Conservation (phyloP, 2,113 vertebrate genomes). For the Spheniscus mendiculus region DNA sequence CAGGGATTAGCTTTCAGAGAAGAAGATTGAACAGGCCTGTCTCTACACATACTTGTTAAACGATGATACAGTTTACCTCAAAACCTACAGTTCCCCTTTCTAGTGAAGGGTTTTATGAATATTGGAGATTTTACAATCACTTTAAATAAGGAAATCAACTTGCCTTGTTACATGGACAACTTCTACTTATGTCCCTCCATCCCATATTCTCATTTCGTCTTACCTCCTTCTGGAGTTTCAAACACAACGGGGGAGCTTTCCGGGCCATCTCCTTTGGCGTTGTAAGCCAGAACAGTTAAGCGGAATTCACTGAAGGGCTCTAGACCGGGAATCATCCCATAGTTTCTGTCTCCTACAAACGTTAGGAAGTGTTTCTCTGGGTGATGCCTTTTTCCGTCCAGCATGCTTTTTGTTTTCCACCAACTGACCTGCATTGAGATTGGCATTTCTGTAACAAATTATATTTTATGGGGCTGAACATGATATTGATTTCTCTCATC, state of each 20-base stretch:
- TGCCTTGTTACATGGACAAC: background rate
- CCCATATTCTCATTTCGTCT: slow-evolving; percentile 32
- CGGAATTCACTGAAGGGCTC: slow-evolving; percentile 91
- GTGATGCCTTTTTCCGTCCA: slow-evolving; percentile 81
- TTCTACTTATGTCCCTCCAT: background rate
- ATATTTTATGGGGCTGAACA: background rate
- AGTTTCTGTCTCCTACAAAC: slow-evolving; percentile 81
- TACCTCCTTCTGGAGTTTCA: slow-evolving; percentile 96
- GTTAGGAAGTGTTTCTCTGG: slow-evolving; percentile 81
- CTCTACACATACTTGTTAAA: background rate
- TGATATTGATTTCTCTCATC: background rate
- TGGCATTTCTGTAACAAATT: background rate
- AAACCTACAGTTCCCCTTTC: background rate
- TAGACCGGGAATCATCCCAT: slow-evolving; percentile 83
- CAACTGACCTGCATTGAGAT: slow-evolving; percentile 83
- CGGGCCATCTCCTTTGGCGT: slow-evolving; percentile 89
- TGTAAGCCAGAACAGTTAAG: slow-evolving; percentile 90
- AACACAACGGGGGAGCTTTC: slow-evolving; percentile 86
- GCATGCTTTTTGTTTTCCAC: slow-evolving; percentile 88
- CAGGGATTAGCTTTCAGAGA: background rate
- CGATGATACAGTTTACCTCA: background rate
- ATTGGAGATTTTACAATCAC: background rate
- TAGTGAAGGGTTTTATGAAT: background rate
- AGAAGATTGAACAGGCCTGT: background rate
- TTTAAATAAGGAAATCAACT: background rate